A percentile compares a stretch with the other conserved stretches of the same genome.
phyloP scores from a whole-genome alignment of 35 echinoderm and acorn worm species.

The Apostichopus japonicus region DNA sequence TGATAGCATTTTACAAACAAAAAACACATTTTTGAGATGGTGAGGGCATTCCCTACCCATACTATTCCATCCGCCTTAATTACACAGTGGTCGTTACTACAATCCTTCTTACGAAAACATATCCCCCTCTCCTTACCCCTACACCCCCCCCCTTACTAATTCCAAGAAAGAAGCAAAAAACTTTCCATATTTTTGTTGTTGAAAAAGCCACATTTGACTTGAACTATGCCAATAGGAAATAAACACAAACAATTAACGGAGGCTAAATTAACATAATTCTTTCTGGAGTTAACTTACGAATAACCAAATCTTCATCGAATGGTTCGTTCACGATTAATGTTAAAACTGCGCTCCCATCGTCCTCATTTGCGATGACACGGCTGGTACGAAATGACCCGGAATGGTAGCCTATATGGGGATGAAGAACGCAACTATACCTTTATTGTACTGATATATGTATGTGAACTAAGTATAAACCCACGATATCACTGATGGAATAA shows the following conservation, averaged over 20 bases:
- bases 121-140: no score
- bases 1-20: no score
- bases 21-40: no score
- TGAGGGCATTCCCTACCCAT: no score
- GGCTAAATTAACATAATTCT: not conserved
- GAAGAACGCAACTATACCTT: no score
- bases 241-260: not conserved
- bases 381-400: slow-evolving; percentile 47
- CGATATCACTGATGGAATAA: no score
- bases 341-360: not conserved
- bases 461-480: no score
- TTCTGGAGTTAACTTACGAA: slow-evolving; percentile 2
- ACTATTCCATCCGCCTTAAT: no score
- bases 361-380: slow-evolving; percentile 20
- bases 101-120: not conserved
- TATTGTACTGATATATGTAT: not conserved
- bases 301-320: not conserved
- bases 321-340: slow-evolving; percentile 43
- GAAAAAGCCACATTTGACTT: not conserved
- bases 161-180: no score
- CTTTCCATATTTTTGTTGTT: no score
- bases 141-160: not conserved
- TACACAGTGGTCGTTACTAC: no score
- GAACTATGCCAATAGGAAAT: not conserved
- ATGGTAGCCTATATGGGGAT: not conserved